phyloP scores from a whole-genome alignment of 2,888 invertebrate genomes.

The Cephus runcator region DNA sequence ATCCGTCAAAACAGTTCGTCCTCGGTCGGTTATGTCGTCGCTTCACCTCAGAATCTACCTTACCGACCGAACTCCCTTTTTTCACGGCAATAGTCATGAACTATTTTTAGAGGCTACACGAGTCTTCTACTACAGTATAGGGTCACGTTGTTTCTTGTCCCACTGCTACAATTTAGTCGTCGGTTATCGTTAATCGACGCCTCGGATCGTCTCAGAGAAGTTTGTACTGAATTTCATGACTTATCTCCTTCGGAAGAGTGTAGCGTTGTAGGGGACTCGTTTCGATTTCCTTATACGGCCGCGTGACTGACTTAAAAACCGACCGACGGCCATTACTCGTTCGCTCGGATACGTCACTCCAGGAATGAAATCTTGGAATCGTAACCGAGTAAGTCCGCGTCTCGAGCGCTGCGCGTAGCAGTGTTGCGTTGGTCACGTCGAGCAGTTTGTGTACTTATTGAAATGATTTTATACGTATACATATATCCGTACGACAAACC shows the following conservation, averaged over 20 bases:
- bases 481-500: constrained; percentile 20
- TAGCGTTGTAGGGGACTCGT: background rate
- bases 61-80: background rate
- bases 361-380: background rate
- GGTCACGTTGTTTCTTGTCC: background rate
- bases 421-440: background rate
- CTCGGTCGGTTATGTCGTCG: background rate
- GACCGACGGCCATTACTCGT: background rate
- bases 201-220: background rate
- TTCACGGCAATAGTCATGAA: background rate
- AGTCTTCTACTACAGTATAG: background rate
- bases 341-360: background rate
- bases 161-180: background rate
- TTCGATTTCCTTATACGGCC: background rate
- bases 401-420: background rate
- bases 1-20: background rate
- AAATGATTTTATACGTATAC: background rate
- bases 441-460: background rate
- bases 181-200: background rate
- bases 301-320: background rate
- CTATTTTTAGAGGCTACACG: background rate
- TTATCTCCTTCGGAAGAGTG: background rate
- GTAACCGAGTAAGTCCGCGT: background rate
- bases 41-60: background rate
- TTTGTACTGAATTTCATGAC: background rate